Percentiles rank a stretch among this genome's conserved stretches.
Evolutionary conservation across 2,797 vertebrate genomes (phyloP).

Genomic region (Syngnathus rostellatus): DNA sequence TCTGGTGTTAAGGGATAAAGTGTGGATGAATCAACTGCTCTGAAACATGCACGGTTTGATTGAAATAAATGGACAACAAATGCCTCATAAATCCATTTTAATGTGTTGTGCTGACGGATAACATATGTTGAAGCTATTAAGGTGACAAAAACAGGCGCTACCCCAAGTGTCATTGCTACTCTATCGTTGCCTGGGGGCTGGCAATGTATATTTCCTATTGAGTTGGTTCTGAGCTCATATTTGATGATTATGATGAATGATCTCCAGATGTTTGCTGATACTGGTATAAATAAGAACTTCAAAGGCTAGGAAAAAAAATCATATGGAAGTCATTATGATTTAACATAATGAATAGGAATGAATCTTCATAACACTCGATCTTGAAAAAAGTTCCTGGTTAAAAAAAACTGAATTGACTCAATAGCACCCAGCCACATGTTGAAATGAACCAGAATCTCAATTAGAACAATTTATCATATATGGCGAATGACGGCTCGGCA

Average conservation of each 20-base stretch:
- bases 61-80: neutral
- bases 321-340: too few relatives aligned
- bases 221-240: neutral
- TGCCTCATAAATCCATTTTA: neutral
- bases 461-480: neutral
- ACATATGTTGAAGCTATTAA: neutral
- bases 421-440: neutral
- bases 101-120: neutral
- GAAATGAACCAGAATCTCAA: neutral
- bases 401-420: too few relatives aligned
- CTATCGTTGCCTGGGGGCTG: neutral
- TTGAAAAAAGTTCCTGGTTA: too few relatives aligned
- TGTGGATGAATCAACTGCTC: neutral
- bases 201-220: neutral
- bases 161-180: neutral
- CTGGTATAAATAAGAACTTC: neutral
- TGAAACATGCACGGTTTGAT: neutral
- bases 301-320: neutral
- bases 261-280: neutral
- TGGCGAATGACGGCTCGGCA: slow-evolving; percentile 5
- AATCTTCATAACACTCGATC: neutral
- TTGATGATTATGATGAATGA: neutral
- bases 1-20: neutral
- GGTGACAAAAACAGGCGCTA: neutral
- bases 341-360: neutral